phyloP scores from a whole-genome alignment of 2,113 vertebrate species.

The Noctilio leporinus region DNA sequence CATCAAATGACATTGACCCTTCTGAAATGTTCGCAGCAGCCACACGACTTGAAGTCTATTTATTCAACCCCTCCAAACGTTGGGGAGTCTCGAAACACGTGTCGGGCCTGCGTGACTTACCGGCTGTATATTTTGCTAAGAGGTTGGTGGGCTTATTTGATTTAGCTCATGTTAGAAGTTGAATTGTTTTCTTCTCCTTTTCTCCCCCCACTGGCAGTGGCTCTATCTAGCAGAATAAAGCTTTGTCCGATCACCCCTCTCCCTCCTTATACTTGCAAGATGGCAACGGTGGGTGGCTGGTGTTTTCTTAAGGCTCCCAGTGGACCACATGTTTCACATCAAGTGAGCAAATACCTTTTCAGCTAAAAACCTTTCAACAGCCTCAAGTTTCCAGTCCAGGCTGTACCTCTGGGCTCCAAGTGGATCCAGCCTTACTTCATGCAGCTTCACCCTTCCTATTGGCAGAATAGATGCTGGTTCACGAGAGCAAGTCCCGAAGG shows the following conservation, averaged over 20 bases:
- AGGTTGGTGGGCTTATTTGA: constrained; percentile 61
- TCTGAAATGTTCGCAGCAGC: neutral
- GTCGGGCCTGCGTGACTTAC: neutral
- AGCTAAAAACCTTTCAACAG: constrained; percentile 54
- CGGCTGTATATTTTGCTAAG: constrained; percentile 61
- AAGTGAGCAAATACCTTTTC: constrained; percentile 56
- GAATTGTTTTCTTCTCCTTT: constrained; percentile 52
- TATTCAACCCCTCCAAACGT: neutral
- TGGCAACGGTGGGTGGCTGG: neutral
- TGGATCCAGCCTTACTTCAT: neutral
- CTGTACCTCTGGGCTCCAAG: constrained; percentile 35
- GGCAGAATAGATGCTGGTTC: constrained; percentile 31
- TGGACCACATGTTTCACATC: constrained; percentile 21
- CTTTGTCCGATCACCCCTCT: neutral
- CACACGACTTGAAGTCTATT: neutral
- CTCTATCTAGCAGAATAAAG: constrained; percentile 26
- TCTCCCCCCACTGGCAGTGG: neutral
- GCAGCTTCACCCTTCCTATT: constrained; percentile 1
- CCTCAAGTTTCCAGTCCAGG: constrained; percentile 44
- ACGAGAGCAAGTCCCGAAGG: neutral
- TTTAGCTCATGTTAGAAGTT: constrained; percentile 51
- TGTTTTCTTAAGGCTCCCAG: neutral
- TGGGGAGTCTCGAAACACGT: constrained; percentile 43
- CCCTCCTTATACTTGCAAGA: neutral
- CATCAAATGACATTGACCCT: neutral